Evolutionary conservation across 2,797 vertebrate species (phyloP).

Genomic region (Hirundo rustica): DNA sequence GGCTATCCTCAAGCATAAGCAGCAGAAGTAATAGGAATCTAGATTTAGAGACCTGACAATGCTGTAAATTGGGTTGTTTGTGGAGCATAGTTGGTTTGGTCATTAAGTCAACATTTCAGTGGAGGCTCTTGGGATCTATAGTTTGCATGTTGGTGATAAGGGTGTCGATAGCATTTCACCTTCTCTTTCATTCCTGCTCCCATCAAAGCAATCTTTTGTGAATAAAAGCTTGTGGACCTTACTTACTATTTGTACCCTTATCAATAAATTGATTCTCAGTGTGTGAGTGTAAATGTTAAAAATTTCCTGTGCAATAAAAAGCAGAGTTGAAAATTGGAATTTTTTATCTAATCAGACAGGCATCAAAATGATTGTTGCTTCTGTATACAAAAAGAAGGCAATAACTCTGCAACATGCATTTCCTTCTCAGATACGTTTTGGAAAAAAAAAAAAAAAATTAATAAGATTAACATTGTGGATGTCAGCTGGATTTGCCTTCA

Average conservation of each 20-base stretch:
- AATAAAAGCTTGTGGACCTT: neutral
- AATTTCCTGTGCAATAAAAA: neutral
- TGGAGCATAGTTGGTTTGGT: neutral
- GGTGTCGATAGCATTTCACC: neutral
- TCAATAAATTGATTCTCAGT: neutral
- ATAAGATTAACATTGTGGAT: constrained; percentile 5
- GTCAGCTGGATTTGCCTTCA: neutral
- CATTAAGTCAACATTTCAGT: neutral
- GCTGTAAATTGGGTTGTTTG: neutral
- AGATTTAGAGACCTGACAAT: neutral
- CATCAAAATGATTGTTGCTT: constrained; percentile 3
- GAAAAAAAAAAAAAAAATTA: constrained; percentile 22
- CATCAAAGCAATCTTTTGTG: neutral
- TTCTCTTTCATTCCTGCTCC: neutral
- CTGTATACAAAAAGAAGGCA: neutral
- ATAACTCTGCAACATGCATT: neutral
- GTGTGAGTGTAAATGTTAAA: neutral
- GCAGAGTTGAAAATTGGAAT: neutral
- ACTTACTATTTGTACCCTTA: neutral
- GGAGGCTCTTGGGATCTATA: neutral
- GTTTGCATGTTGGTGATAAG: neutral
- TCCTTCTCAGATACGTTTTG: neutral
- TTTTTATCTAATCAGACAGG: neutral
- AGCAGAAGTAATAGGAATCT: neutral
- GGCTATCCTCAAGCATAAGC: neutral